Base-by-base conservation (phyloP, 2,888 invertebrate species). In the Ochropacha duplaris region DNA sequence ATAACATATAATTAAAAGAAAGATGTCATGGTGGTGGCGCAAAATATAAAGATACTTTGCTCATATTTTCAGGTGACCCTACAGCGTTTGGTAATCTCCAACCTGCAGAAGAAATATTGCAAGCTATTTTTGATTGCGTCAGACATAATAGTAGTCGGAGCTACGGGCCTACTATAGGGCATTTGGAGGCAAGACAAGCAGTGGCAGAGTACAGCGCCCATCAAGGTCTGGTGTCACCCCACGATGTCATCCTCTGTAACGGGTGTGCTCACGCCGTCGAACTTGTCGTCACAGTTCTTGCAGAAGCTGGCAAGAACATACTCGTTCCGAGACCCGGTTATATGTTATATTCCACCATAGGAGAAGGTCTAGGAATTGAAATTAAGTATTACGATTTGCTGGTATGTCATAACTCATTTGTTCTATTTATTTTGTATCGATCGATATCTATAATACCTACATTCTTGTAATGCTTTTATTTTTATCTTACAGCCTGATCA, bases 221-320 rank as follows among this genome's bases (percentile, higher is more conserved):
- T 68, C 95, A 96, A 78, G 94, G 94, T 3, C 86, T 93, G 1
- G 76, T 92, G 19, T 75, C 80, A 4, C 79, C 90, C 1, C 94
- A 95, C 89, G 98, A 99, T 84, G 96, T 99, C 12, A 94, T 99
- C 57, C 93, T 99, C 57, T 98, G 98, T 84, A 98, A 98, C 78
- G 99, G 99, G 26, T 99, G 99, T 81, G 99, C 99, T 0, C 97
- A 98, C 70, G 97, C 99, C 0, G 92, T 99, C 69, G 99, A 99
- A 79, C 93, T 99, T 71, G 97, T 97, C 81, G 97, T 99, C 72
- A 95, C 97, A 11, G 98, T 95, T 0, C 82, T 99, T 61, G 98
- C 98, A 5, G 96, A 97, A 76, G 94, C 96, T 8, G 98, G 98
- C 22, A 97, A 99, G 81, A 99, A 99, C 85, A 96, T 99, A 72